These are phyloP conservation scores for Squalus acanthias DNA, from an alignment of 2,797 vertebrate genomes.

Conservation along the genomic window DNA sequence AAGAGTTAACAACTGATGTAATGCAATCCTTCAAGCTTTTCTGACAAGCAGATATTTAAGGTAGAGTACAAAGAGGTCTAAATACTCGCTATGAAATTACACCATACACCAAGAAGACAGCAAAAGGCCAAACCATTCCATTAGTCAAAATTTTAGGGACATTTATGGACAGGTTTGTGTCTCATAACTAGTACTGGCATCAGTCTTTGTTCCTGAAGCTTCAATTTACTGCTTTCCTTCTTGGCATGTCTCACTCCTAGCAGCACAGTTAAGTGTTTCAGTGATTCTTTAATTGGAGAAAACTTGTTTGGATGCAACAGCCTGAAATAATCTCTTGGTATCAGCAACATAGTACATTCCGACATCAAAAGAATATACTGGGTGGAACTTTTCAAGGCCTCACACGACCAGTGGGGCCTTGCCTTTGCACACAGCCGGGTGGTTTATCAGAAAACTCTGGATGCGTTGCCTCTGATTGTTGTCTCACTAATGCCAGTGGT, in stretches of 20 bases:
- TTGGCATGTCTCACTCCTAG: not conserved
- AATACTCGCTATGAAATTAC: not conserved
- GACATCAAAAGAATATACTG: not conserved
- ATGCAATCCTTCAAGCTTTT: not conserved
- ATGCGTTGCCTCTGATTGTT: not conserved
- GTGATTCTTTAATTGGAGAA: not conserved
- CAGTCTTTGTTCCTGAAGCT: not conserved
- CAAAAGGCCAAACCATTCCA: not conserved
- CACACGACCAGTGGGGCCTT: no score
- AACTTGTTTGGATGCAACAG: not conserved
- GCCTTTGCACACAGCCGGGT: not conserved
- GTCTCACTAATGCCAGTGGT: no score
- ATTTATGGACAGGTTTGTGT: not conserved
- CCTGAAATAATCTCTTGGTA: not conserved
- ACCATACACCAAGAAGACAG: not conserved
- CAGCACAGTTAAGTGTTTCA: not conserved
- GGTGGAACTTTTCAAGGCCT: not conserved
- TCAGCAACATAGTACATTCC: not conserved
- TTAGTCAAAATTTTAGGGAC: conserved; percentile 1
- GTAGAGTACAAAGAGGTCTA: not conserved
- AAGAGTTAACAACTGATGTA: not conserved
- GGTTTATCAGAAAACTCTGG: not conserved
- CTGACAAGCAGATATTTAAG: not conserved
- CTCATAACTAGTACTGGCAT: not conserved
- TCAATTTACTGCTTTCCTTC: not conserved